Percentiles rank a stretch among this genome's conserved stretches.
Conservation (phyloP, 2,797 vertebrate genomes). For the Centropyge bicolor region DNA sequence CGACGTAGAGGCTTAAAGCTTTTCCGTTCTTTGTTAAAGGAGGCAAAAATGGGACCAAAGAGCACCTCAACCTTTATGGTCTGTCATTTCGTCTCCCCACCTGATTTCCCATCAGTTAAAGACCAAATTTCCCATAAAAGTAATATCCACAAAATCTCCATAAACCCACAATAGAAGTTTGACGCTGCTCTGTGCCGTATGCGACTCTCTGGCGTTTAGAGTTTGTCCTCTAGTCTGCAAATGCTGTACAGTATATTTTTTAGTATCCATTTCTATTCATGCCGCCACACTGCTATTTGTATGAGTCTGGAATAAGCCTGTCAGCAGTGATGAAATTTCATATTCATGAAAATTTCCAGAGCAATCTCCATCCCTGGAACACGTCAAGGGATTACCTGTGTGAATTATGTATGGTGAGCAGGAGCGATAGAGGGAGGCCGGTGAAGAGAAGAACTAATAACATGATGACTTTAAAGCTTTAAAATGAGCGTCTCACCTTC, state of each 20-base stretch:
- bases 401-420: conserved; percentile 75
- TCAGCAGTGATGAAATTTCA: conserved; percentile 74
- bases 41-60: conserved; percentile 16
- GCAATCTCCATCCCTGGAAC: conserved; percentile 69
- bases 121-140: conserved; percentile 19
- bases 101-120: conserved; percentile 29
- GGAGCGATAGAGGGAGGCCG: conserved; percentile 19
- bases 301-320: conserved; percentile 60
- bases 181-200: conserved; percentile 2
- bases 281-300: conserved; percentile 46
- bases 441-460: conserved; percentile 41
- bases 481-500: conserved; percentile 29
- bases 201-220: conserved; percentile 24
- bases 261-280: conserved; percentile 69
- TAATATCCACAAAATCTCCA: conserved; percentile 16
- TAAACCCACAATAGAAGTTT: conserved; percentile 7
- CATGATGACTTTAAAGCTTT: conserved; percentile 43
- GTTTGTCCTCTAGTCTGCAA: conserved; percentile 38
- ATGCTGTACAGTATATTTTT: conserved; percentile 53
- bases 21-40: conserved; percentile 39
- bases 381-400: conserved; percentile 71
- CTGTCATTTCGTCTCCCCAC: conserved; percentile 5
- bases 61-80: conserved; percentile 6
- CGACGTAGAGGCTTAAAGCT: conserved; percentile 14
- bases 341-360: conserved; percentile 79